A percentile compares a stretch with the other conserved stretches of the same genome.
phyloP scores from a whole-genome alignment of 2,113 vertebrate species.

The Halichoeres trimaculatus region DNA sequence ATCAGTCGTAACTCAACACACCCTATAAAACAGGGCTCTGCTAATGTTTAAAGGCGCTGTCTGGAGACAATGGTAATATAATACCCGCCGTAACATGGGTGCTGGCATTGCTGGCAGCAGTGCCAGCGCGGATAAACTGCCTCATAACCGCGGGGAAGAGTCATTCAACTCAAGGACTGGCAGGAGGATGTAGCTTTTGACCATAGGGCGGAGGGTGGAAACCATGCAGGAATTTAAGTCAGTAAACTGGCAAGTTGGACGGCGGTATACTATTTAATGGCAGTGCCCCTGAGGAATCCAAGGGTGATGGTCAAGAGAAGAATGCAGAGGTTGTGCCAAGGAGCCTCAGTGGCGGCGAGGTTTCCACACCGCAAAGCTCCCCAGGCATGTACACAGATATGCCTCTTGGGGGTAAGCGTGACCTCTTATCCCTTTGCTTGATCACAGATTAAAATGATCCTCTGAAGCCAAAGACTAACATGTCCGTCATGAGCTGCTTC shows the following conservation, averaged over 20 bases:
- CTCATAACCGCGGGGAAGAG: conserved; percentile 59
- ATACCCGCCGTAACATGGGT: conserved; percentile 61
- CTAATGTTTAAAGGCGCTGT: conserved; percentile 73
- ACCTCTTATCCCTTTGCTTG: conserved; percentile 54
- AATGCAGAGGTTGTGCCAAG: conserved; percentile 71
- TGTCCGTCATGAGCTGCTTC: conserved; percentile 4
- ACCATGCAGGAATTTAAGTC: conserved; percentile 72
- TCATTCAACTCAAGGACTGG: conserved; percentile 52
- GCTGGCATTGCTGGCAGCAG: conserved; percentile 58
- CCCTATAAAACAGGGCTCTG: conserved; percentile 68
- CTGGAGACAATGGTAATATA: conserved; percentile 77
- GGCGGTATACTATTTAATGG: conserved; percentile 60
- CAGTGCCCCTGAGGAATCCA: conserved; percentile 75
- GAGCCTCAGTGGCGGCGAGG: conserved; percentile 62
- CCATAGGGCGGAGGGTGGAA: conserved; percentile 70
- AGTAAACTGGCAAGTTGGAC: conserved; percentile 68
- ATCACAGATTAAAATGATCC: conserved; percentile 38
- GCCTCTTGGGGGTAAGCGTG: conserved; percentile 43
- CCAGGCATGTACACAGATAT: conserved; percentile 49
- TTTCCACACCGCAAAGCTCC: conserved; percentile 63
- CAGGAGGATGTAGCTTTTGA: conserved; percentile 59
- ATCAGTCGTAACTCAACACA: conserved; percentile 73
- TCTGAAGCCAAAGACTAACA: conserved; percentile 20
- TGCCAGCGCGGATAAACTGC: conserved; percentile 50
- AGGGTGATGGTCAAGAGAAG: conserved; percentile 75